Evolutionary conservation across 1,140 invertebrate species (phyloP).

Genomic region (Leptestheria dahalacensis): DNA sequence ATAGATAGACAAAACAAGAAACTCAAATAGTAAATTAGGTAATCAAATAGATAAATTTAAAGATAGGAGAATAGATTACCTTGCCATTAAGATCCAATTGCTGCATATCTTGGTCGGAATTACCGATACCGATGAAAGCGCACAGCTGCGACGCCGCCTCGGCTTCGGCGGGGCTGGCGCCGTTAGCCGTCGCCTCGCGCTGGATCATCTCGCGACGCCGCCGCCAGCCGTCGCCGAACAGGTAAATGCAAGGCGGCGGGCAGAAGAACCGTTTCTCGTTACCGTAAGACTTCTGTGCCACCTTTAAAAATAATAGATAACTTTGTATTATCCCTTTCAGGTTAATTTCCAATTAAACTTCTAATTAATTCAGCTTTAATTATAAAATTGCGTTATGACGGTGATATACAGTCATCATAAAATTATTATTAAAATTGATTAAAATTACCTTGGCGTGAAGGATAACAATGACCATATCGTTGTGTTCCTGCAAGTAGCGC

Average conservation of each 20-base stretch:
- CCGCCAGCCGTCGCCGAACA: conserved; percentile 94
- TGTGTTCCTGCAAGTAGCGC: conserved; percentile 78
- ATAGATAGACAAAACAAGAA: too few species aligned
- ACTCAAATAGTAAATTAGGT: background rate
- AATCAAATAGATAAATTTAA: background rate
- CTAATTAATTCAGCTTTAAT: too few species aligned
- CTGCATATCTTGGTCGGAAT: conserved; percentile 97
- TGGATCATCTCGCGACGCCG: conserved; percentile 80
- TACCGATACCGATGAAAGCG: conserved; percentile 97
- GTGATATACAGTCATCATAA: too few species aligned
- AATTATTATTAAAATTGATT: too few species aligned
- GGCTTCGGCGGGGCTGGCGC: conserved; percentile 44
- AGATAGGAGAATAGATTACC: conserved; percentile 25
- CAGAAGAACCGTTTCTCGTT: conserved; percentile 99
- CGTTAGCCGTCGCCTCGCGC: conserved; percentile 34
- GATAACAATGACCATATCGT: conserved; percentile 92
- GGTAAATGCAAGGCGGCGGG: conserved; percentile 95
- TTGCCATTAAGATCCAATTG: conserved; percentile 84
- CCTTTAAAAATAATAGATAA: too few species aligned
- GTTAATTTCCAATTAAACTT: too few species aligned
- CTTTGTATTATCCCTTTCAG: too few species aligned
- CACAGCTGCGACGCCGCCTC: conserved; percentile 83
- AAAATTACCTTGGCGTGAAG: conserved; percentile 87
- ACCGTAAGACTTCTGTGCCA: conserved; percentile 98
- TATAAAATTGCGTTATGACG: too few species aligned